Base-by-base conservation (phyloP, 2,888 invertebrate genomes). In the Camponotus fellah region DNA sequence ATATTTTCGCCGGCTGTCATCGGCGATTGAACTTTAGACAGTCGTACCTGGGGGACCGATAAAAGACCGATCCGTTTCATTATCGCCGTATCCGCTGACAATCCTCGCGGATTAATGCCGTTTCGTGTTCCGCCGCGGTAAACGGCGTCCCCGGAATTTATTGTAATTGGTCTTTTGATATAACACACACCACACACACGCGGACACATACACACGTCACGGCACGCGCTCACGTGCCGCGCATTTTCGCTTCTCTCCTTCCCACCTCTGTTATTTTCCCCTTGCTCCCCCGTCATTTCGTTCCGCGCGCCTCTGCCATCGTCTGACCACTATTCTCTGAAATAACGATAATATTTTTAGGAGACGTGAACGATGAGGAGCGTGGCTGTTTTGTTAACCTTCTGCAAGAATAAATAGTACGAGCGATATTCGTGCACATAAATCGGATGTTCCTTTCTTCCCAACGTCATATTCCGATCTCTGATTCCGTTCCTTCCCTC, bases 91-190 rank as follows among this genome's bases (percentile, higher is more conserved):
- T 84, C 81, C 81, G 86, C 84, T 86, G 90, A 91, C 91, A 89
- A 86, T 88, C 85, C 87, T 81, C 87, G 81, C 88, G 90, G 87
- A 91, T 92, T 92, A 92, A 92, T 91, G 92, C 90, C 91, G 88
- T 91, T 91, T 91, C 92, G 92, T 91, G 91, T 90, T 87, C 89
- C 87, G 80, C 87, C 83, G 91, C 90, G 91, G 91, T 91, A 92
- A 92, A 89, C 90, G 90, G 89, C 90, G 91, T 92, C 87, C 89
- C 87, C 87, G 83, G 87, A 92, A 92, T 93, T 93, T 92, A 93
- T 92, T 91, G 91, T 91, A 92, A 92, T 92, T 92, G 91, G 89
- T 91, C 92, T 91, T 92, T 92, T 89, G 91, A 92, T 92, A 91
- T 87, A 92, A 87, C 53, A n/a, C 53, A 53, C 53, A 53, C 53